These are phyloP conservation scores for Sycobia sp. DNA, from an alignment of 1,140 invertebrate genomes.

Conservation along the genomic window DNA sequence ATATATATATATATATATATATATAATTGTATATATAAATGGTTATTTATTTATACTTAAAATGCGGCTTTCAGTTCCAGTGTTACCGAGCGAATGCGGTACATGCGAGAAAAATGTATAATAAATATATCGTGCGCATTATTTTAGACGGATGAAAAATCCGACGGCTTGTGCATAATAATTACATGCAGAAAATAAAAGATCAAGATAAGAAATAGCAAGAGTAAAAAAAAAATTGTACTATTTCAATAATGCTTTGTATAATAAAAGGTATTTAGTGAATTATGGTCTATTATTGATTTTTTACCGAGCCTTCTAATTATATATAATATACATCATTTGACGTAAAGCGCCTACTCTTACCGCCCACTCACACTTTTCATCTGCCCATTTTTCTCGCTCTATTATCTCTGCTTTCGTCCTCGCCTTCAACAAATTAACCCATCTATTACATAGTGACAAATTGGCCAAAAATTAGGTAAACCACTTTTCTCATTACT, in stretches of 20 bases:
- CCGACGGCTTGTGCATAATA: conserved; percentile 15
- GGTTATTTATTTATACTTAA: conserved; percentile 8
- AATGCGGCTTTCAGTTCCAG: not conserved
- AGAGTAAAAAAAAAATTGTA: conserved; percentile 37
- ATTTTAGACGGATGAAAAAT: conserved; percentile 23
- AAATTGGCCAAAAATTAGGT: not conserved
- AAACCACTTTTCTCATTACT: not conserved
- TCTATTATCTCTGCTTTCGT: too few species aligned
- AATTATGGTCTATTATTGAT: conserved; percentile 31
- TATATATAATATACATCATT: too few species aligned
- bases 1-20: not conserved
- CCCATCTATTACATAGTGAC: too few species aligned
- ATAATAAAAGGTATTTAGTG: conserved; percentile 58
- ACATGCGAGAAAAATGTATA: not conserved
- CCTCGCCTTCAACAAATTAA: not conserved
- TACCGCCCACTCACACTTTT: not conserved
- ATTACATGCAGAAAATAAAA: conserved; percentile 14
- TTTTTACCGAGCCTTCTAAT: not conserved
- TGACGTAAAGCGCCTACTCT: not conserved
- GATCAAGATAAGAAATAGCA: conserved; percentile 9
- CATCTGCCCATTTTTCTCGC: too few species aligned
- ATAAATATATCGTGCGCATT: conserved; percentile 20
- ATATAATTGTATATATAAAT: not conserved
- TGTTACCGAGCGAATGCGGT: not conserved
- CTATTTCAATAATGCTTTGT: conserved; percentile 59